Evolutionary conservation across 2,797 vertebrate genomes (phyloP), one percentile per base, ranked within the genome.

Genomic region (Tolypeutes matacus): DNA sequence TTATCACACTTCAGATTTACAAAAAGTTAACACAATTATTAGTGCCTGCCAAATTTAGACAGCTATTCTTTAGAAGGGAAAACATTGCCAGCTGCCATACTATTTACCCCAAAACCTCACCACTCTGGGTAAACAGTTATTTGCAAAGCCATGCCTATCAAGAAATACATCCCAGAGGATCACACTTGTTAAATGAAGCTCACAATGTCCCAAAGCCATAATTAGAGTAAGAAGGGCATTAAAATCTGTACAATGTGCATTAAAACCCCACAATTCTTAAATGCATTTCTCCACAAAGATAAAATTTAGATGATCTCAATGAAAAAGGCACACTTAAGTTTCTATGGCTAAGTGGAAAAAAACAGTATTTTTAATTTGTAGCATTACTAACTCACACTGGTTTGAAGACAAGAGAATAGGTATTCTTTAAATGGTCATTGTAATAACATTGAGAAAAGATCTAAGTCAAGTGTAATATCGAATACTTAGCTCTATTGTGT

Each of bases 211-310:
- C n/a, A 12, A 4, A 73, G 80, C 88, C 62, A 9, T 73, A 67
- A 91, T 5, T 86, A 12, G 46, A 51, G 18, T 25, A 27, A 85
- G 42, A 69, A 56, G 34, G 46, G 11, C 31, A 87, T n/a, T 60
- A 39, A 31, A 80, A 58, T 69, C 62, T 76, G 56, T 62, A 12
- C 7, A 20, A 20, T 51, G 34, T 51, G 78, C 86, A 88, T 51
- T 95, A 34, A 69, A 36, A 46, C 49, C 27, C 39, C 65, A 25
- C 3, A n/a, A 78, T 64, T n/a, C 39, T 75, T 76, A 14, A 70
- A 62, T 62, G 95, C 62, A 77, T 29, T 64, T 77, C 23, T 88
- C 67, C 86, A 89, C n/a, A 93, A 90, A 91, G 86, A 51, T 29
- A 83, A 39, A 49, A 64, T 25, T 42, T 49, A 81, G 51, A 56